Percentiles rank a stretch among this genome's conserved stretches.
Evolutionary conservation across 2,888 invertebrate species (phyloP).

Genomic region (Ophion ventricosus): DNA sequence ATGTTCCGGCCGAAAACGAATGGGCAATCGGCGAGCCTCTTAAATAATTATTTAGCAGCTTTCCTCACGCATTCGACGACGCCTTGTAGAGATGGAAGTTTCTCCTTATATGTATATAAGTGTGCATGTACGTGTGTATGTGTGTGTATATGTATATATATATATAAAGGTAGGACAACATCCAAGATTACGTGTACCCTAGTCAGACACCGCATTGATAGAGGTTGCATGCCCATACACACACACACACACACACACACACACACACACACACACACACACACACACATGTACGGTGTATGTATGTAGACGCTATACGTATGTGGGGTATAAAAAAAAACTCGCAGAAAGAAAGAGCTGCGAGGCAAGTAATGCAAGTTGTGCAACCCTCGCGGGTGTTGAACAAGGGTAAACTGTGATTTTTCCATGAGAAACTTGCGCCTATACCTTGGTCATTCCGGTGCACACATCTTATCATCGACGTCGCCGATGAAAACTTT

Average conservation of each 20-base stretch:
- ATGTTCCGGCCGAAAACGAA: background rate
- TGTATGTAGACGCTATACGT: background rate
- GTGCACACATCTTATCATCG: slow-evolving; percentile 54
- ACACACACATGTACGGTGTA: background rate
- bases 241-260: too few relatives aligned
- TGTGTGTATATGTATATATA: background rate
- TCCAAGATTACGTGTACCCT: slow-evolving; percentile 13
- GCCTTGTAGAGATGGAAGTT: background rate
- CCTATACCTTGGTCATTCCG: background rate
- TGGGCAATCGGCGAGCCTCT: background rate
- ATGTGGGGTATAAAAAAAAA: background rate
- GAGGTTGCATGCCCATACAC: background rate
- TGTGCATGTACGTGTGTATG: too few relatives aligned
- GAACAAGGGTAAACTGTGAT: slow-evolving; percentile 26
- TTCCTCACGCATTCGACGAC: background rate
- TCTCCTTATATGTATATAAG: background rate
- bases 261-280: too few relatives aligned
- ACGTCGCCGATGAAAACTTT: slow-evolving; percentile 50
- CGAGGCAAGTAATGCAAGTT: background rate
- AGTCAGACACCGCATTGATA: background rate
- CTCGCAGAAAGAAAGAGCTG: background rate
- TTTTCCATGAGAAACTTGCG: slow-evolving; percentile 47
- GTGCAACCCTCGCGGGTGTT: background rate
- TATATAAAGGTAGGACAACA: background rate
- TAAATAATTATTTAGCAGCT: background rate